These are phyloP conservation scores for Pyrocephalus nanus DNA, from an alignment of 2,797 vertebrate species.

Conservation along the genomic window DNA sequence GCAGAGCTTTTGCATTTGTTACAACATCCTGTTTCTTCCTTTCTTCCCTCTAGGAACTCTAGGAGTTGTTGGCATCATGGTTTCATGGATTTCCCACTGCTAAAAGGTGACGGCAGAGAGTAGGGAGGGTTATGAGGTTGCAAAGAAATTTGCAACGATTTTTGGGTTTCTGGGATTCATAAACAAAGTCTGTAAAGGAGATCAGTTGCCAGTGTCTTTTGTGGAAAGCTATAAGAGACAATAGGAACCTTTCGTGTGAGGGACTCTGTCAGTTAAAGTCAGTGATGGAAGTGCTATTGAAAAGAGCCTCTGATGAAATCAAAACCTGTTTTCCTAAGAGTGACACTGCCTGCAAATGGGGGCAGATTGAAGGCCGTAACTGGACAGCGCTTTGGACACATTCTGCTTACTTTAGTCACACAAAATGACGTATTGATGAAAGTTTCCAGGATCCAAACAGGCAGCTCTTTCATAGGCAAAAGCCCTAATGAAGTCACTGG, in stretches of 20 bases:
- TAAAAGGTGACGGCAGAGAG: not conserved
- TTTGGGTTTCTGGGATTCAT: not conserved
- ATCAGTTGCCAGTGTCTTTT: not conserved
- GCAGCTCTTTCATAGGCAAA: slow-evolving; percentile 60
- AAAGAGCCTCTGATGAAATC: not conserved
- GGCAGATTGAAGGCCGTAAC: not conserved
- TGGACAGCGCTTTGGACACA: not conserved
- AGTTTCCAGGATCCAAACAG: slow-evolving; percentile 64
- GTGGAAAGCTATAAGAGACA: not conserved
- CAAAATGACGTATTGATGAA: slow-evolving; percentile 62
- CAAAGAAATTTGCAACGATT: not conserved
- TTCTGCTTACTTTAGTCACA: slow-evolving; percentile 63
- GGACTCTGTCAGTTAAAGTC: not conserved
- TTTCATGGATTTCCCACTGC: not conserved
- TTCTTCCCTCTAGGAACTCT: not conserved
- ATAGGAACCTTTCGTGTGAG: not conserved
- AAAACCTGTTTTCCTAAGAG: slow-evolving; percentile 33
- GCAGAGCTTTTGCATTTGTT: not conserved
- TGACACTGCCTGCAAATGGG: slow-evolving; percentile 6
- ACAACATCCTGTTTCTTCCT: not conserved
- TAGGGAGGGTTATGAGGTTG: not conserved
- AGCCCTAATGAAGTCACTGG: slow-evolving; percentile 65
- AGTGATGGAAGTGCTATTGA: not conserved
- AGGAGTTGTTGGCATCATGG: not conserved
- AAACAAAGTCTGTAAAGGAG: not conserved